phyloP scores from a whole-genome alignment of 2,888 invertebrate species.

The Drosophila subquinaria region DNA sequence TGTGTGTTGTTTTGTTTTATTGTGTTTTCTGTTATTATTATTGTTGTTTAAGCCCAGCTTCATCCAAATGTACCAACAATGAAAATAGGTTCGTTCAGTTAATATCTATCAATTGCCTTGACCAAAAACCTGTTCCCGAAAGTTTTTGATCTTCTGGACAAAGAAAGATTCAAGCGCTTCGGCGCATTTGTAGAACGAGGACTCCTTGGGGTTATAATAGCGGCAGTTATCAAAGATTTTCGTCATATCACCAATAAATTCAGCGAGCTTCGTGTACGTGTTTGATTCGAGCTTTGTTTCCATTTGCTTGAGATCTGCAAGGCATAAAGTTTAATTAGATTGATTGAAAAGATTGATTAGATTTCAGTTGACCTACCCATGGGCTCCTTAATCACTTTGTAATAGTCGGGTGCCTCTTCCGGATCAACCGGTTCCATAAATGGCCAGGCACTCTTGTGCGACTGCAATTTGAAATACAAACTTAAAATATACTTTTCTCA shows the following conservation, averaged over 20 bases:
- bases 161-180: conserved; percentile 98
- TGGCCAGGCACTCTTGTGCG: conserved; percentile 98
- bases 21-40: background rate
- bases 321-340: background rate
- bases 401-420: conserved; percentile 98
- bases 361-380: conserved; percentile 90
- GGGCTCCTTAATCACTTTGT: conserved; percentile 97
- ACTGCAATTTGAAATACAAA: conserved; percentile 86
- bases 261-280: conserved; percentile 94
- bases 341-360: background rate
- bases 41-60: conserved; percentile 24
- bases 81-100: conserved; percentile 1
- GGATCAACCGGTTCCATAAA: conserved; percentile 99
- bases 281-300: conserved; percentile 94
- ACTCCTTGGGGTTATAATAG: conserved; percentile 97
- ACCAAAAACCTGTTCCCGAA: conserved; percentile 92
- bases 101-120: conserved; percentile 55
- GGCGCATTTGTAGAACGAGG: conserved; percentile 98
- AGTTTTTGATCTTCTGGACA: conserved; percentile 95
- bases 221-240: conserved; percentile 99
- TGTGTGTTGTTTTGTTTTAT: conserved; percentile 1
- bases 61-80: conserved; percentile 31
- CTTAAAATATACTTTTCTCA: background rate
- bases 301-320: conserved; percentile 95
- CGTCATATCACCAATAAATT: conserved; percentile 98